Percentiles rank a stretch among this genome's conserved stretches.
phyloP scores from a whole-genome alignment of 2,113 vertebrate genomes.

The Piaya cayana region DNA sequence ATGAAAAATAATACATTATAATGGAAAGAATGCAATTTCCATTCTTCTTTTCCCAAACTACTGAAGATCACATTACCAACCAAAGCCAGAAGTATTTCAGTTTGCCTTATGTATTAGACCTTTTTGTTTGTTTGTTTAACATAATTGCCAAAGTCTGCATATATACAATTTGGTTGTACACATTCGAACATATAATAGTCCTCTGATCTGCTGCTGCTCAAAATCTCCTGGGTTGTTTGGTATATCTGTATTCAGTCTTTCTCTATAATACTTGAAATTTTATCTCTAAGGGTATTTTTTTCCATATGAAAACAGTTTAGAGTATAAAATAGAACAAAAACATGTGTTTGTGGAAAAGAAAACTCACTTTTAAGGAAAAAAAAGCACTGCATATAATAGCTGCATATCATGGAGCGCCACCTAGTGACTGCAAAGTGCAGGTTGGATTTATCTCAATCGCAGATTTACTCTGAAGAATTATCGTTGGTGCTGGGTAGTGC shows the following conservation, averaged over 20 bases:
- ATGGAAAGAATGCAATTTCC: neutral
- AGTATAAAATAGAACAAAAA: neutral
- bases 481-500: neutral
- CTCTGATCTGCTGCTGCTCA: neutral
- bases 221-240: neutral
- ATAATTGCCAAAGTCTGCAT: neutral
- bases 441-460: neutral
- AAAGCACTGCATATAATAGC: neutral
- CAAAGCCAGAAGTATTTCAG: neutral
- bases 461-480: neutral
- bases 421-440: constrained; percentile 54
- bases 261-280: neutral
- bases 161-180: neutral
- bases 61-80: neutral
- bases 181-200: neutral
- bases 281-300: neutral
- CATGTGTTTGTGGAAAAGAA: neutral
- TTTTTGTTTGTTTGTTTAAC: neutral
- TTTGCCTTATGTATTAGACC: neutral
- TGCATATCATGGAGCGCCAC: constrained; percentile 48
- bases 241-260: neutral
- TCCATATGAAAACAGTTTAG: neutral
- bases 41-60: neutral
- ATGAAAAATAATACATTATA: neutral
- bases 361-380: neutral